Evolutionary conservation across 1,140 invertebrate species (phyloP).

Genomic region (Potamilus streckersoni): DNA sequence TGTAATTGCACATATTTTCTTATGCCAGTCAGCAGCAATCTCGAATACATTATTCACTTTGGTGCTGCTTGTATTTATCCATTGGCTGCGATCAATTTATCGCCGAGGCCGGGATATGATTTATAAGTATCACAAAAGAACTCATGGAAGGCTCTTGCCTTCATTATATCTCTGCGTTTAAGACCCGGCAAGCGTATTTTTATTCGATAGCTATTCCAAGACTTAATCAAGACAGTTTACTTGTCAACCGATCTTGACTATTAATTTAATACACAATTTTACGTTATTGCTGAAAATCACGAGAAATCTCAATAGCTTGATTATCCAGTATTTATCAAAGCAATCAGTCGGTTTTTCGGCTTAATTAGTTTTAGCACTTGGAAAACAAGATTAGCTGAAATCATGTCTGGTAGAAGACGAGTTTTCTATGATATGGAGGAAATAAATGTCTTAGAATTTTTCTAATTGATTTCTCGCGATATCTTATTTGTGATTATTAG

Average conservation of each 20-base stretch:
- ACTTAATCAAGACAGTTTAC: neutral
- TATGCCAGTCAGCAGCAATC: too few species aligned
- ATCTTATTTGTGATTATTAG: neutral
- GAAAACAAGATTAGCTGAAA: slow-evolving; percentile 27
- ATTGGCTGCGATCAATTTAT: too few species aligned
- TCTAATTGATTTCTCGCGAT: slow-evolving; percentile 6
- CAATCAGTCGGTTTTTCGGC: slow-evolving; percentile 32
- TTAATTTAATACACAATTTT: slow-evolving; percentile 31
- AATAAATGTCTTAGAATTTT: slow-evolving; percentile 17
- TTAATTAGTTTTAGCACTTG: slow-evolving; percentile 34
- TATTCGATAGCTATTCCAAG: neutral
- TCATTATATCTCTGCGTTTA: too few species aligned
- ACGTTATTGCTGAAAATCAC: slow-evolving; percentile 5
- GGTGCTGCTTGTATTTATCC: too few species aligned
- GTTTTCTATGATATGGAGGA: too few species aligned
- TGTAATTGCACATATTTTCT: too few species aligned
- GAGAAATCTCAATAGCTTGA: slow-evolving; percentile 12
- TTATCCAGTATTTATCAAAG: slow-evolving; percentile 9
- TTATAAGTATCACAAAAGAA: too few species aligned
- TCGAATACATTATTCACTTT: too few species aligned
- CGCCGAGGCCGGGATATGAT: too few species aligned
- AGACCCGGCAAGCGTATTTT: too few species aligned
- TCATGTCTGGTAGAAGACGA: too few species aligned
- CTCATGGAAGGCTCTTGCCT: too few species aligned
- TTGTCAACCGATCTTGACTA: slow-evolving; percentile 20